Evolutionary conservation across 1,140 invertebrate species (phyloP).

Genomic region (Andrena cerasifolii): DNA sequence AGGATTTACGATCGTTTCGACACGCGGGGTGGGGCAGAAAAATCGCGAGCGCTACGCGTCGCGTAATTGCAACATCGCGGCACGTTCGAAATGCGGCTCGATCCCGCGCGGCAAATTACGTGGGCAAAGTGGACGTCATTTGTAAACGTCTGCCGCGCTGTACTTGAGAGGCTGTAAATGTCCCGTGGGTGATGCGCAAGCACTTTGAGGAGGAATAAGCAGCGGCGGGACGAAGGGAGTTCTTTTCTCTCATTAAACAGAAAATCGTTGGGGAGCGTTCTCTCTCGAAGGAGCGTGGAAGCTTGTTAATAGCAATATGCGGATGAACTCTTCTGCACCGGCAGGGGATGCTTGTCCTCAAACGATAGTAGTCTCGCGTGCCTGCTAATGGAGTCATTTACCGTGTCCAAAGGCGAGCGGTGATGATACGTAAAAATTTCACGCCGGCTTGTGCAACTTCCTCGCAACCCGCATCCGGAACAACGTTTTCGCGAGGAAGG

Average conservation of each 20-base stretch:
- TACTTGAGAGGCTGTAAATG: neutral
- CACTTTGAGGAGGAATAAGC: neutral
- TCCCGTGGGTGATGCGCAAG: neutral
- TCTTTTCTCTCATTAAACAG: too few relatives aligned
- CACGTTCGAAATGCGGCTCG: neutral
- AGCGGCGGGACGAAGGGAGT: too few relatives aligned
- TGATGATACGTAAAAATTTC: neutral
- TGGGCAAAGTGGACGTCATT: neutral
- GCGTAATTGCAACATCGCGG: slow-evolving; percentile 1
- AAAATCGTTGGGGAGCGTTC: too few relatives aligned
- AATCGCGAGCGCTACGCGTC: neutral
- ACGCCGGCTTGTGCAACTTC: neutral
- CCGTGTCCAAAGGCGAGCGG: too few relatives aligned
- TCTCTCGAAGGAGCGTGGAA: too few relatives aligned
- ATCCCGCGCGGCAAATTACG: neutral
- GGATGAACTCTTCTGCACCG: too few relatives aligned
- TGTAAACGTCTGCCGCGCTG: neutral
- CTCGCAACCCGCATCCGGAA: too few relatives aligned
- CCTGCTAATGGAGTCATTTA: too few relatives aligned
- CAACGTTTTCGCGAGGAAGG: slow-evolving; percentile 12
- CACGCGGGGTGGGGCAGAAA: neutral
- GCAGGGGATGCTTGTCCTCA: too few relatives aligned
- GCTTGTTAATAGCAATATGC: too few relatives aligned
- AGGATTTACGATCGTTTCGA: slow-evolving; percentile 5
- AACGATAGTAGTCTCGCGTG: too few relatives aligned